Evolutionary conservation across 1,140 invertebrate species (phyloP).

Genomic region (Paraescarpia echinospica): DNA sequence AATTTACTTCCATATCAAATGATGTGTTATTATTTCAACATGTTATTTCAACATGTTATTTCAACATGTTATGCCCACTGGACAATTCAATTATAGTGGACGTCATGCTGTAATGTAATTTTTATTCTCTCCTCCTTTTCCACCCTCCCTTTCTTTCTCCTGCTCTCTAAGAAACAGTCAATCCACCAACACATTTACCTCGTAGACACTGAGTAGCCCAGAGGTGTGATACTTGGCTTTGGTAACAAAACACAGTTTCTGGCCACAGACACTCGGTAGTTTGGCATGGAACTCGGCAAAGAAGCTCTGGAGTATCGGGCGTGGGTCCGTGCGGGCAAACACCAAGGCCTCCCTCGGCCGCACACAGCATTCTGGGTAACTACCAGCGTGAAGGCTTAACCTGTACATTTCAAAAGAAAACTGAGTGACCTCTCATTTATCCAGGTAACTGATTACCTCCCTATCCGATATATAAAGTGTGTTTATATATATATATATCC

Average conservation of each 20-base stretch:
- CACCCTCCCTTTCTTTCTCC: neutral
- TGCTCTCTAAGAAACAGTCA: neutral
- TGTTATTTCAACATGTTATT: too few species aligned
- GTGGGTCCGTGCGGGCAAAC: slow-evolving; percentile 38
- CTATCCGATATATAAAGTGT: neutral
- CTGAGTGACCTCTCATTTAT: neutral
- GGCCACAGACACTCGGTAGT: slow-evolving; percentile 41
- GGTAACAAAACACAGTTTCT: slow-evolving; percentile 36
- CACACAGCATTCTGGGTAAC: slow-evolving; percentile 42
- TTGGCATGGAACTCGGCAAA: slow-evolving; percentile 42
- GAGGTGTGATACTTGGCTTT: slow-evolving; percentile 35
- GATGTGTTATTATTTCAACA: too few species aligned
- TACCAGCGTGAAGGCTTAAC: slow-evolving; percentile 25
- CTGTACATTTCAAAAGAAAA: neutral
- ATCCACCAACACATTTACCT: slow-evolving; percentile 30
- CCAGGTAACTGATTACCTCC: neutral
- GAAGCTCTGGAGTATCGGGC: slow-evolving; percentile 39
- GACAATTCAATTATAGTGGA: too few species aligned
- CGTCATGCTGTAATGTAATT: too few species aligned
- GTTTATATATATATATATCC: neutral
- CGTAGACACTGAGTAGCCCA: slow-evolving; percentile 28
- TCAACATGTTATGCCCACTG: too few species aligned
- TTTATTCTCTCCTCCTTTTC: neutral
- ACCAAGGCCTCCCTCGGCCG: slow-evolving; percentile 34
- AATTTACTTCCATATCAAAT: too few species aligned